phyloP scores from a whole-genome alignment of 2,797 vertebrate genomes.

The Cuculus canorus region DNA sequence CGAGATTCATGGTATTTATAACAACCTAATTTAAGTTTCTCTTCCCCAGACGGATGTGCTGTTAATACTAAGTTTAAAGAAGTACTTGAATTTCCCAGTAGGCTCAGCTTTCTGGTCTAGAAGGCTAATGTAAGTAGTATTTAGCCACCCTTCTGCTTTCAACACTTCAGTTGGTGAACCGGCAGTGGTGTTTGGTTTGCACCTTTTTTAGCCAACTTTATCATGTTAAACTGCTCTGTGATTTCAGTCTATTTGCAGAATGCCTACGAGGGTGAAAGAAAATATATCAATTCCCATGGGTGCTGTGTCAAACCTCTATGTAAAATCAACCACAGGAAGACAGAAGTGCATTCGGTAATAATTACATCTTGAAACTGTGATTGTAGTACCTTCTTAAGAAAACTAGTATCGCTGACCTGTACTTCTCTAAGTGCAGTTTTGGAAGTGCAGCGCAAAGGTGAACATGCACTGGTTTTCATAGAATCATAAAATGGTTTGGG shows the following conservation, averaged over 20 bases:
- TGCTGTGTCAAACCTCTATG: too few species aligned
- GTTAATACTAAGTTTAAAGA: slow-evolving; percentile 46
- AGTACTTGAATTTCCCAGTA: slow-evolving; percentile 19
- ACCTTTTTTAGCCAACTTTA: not conserved
- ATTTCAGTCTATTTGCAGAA: not conserved
- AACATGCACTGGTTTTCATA: not conserved
- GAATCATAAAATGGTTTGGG: too few species aligned
- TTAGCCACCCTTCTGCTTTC: not conserved
- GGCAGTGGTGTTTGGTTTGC: not conserved
- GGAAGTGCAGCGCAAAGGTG: not conserved
- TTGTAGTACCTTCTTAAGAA: not conserved
- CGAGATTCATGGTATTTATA: slow-evolving; percentile 42
- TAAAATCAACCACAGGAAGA: too few species aligned
- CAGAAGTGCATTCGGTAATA: not conserved
- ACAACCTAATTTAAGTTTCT: slow-evolving; percentile 59
- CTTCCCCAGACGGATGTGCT: slow-evolving; percentile 28
- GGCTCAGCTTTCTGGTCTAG: slow-evolving; percentile 41
- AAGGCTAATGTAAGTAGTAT: not conserved
- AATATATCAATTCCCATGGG: too few species aligned
- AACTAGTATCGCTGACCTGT: not conserved
- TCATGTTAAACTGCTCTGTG: not conserved
- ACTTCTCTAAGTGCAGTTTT: fast-evolving
- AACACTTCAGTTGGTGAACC: not conserved
- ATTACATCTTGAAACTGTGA: not conserved
- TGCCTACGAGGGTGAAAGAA: too few species aligned